Percentiles rank a stretch among this genome's conserved stretches.
Conservation (phyloP, 23 tunicate species). For the Pegea sp. region DNA sequence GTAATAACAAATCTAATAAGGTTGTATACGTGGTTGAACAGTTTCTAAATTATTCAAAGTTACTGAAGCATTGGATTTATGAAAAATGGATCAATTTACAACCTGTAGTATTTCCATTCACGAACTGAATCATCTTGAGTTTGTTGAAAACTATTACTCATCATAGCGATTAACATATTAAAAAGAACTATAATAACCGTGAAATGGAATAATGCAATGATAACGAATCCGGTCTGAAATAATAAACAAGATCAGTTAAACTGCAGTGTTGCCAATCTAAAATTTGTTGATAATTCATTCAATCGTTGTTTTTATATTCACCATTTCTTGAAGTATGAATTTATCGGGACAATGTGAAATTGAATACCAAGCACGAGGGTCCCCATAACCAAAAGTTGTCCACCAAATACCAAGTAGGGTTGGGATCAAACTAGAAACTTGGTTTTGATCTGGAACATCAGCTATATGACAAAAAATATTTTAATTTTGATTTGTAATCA, state of each 20-base stretch:
- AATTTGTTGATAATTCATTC: not conserved
- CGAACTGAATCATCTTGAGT: constrained; percentile 87
- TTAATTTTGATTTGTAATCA: too few relatives aligned
- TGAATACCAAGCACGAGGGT: constrained; percentile 24
- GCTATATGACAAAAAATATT: constrained; percentile 1
- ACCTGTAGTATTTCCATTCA: constrained; percentile 96
- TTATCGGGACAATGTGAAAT: constrained; percentile 24
- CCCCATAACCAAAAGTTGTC: constrained; percentile 59
- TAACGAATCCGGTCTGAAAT: constrained; percentile 39
- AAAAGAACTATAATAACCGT: constrained; percentile 74
- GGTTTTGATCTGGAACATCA: constrained; percentile 7
- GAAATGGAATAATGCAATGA: constrained; percentile 55
- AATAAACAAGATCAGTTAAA: not conserved
- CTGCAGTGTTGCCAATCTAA: not conserved
- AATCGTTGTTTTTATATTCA: constrained; percentile 6
- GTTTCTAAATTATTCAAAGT: too few relatives aligned
- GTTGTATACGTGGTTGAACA: too few relatives aligned
- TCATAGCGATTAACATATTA: constrained; percentile 94
- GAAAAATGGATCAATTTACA: not conserved
- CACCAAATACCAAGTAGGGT: constrained; percentile 27
- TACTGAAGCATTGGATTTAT: not conserved
- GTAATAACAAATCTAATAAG: too few relatives aligned
- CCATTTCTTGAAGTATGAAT: constrained; percentile 26
- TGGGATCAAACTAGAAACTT: constrained; percentile 3
- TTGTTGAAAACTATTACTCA: constrained; percentile 92